Evolutionary conservation across 2,113 vertebrate species (phyloP), one percentile per base, ranked within the genome.

Genomic region (Silurus meridionalis): DNA sequence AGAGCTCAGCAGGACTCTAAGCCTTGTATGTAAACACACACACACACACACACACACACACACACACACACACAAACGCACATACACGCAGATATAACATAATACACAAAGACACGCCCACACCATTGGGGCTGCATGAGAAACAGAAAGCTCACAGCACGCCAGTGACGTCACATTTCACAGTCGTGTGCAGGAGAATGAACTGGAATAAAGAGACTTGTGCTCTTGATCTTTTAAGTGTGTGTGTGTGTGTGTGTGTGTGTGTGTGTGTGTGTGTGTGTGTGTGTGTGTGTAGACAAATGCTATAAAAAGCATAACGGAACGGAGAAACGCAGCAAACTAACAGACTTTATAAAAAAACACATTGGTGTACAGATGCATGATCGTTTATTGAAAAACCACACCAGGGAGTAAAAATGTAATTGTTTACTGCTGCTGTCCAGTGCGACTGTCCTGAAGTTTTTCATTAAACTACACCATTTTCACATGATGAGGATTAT

Each of bases 1-100:
- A 80, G 93, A 89, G 90, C 85, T 89, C 82, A 64, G 89, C 89
- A 89, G 87, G 92, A 90, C 92, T 91, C 91, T 91, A 91, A 92
- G 86, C 60, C 9, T 10, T 82, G 64, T 46, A 71, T 64, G 79
- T 80, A 74, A 75, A 82, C 17, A 80, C 28, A n/a, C 83, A 67
- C 14, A 66, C n/a, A 85, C 72, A 63, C 53, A 72, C 25, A 60
- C 53, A 85, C 61, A 80, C 84, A 85, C 75, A 77, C 61, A 63
- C 52, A 57, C 81, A 72, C 53, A 58, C 25, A 57, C n/a, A 55
- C 55, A 57, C 69, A 48, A 55, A 66, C 78, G 48, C 75, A 78
- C 74, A n/a, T 11, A 72, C 55, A 57, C 55, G 13, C 37, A 37
- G 11, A 67, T 28, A 67, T 52, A 10, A 52, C n/a, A 50, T 50